Evolutionary conservation across 1,140 invertebrate genomes (phyloP), one percentile per base, ranked within the genome.

Genomic region (Ceratina australensis): DNA sequence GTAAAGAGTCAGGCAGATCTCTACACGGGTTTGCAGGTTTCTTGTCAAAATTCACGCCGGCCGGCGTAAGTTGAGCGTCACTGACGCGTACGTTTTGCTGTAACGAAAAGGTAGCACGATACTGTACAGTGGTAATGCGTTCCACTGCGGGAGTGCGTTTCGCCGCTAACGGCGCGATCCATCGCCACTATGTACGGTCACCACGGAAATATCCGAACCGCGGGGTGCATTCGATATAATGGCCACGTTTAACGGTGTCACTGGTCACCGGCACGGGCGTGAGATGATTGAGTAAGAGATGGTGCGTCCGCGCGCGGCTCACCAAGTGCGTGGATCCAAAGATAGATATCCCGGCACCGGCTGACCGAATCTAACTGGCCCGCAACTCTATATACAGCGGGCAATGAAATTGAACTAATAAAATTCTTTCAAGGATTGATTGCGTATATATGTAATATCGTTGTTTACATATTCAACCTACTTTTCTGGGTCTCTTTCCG

Each of bases 181-280:
- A 52, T 78, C 81, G 75, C 42, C 63, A 68, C 79, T 85, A 81
- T 85, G 71, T 83, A 85, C 71, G 76, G 81, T 67, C 72, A 69
- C 54, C 73, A 79, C 84, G 84, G 84, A 87, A 86, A 87, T 87
- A 87, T 78, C 76, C 83, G 65, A 66, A 54, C 66, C 57, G 68
- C 63, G 68, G 69, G 66, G 68, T 64, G 79, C 79, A 81, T 85
- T 82, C 85, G 82, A 87, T 86, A 82, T 86, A 85, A 87, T 87
- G 83, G 81, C 72, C 76, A 83, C 85, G 80, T 87, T 87, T 85
- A 85, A 85, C 85, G 85, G 80, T 84, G 76, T 85, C 83, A 83
- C 78, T 75, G 73, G 79, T 81, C 75, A 84, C 59, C 86, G 82
- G 80, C 74, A 81, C 68, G 67, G 63, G 74, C 67, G 67, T 61